These are phyloP conservation scores for Formica exsecta DNA, from an alignment of 1,140 invertebrate species.

Conservation along the genomic window DNA sequence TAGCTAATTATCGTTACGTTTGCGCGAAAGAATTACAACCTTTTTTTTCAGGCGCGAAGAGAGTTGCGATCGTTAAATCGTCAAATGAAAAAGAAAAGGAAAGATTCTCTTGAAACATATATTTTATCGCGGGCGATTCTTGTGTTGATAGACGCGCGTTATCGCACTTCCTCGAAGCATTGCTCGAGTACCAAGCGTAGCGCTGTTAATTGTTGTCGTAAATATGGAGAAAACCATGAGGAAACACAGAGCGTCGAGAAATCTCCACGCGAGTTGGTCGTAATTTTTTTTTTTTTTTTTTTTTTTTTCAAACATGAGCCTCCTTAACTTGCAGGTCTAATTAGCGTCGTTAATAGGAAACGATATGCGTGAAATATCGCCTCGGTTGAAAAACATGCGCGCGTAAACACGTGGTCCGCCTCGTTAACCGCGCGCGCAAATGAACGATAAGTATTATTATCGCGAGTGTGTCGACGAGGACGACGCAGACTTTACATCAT, in stretches of 20 bases:
- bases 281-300: background rate
- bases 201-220: background rate
- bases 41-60: conserved; percentile 21
- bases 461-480: conserved; percentile 17
- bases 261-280: background rate
- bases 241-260: background rate
- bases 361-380: conserved; percentile 43
- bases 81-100: background rate
- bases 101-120: background rate
- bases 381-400: conserved; percentile 29
- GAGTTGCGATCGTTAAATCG: background rate
- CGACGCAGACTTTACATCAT: conserved; percentile 15
- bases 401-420: background rate
- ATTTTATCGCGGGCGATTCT: conserved; percentile 1
- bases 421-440: conserved; percentile 4
- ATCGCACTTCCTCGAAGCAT: background rate
- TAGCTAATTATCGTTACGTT: conserved; percentile 48
- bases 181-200: background rate
- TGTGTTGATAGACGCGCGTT: background rate
- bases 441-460: conserved; percentile 33
- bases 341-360: conserved; percentile 48
- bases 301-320: background rate
- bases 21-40: conserved; percentile 14
- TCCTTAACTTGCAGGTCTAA: background rate
- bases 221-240: background rate